Percentiles rank a stretch among this genome's conserved stretches.
Evolutionary conservation across 2,888 invertebrate species (phyloP).

Genomic region (Pristionchus maxplancki): DNA sequence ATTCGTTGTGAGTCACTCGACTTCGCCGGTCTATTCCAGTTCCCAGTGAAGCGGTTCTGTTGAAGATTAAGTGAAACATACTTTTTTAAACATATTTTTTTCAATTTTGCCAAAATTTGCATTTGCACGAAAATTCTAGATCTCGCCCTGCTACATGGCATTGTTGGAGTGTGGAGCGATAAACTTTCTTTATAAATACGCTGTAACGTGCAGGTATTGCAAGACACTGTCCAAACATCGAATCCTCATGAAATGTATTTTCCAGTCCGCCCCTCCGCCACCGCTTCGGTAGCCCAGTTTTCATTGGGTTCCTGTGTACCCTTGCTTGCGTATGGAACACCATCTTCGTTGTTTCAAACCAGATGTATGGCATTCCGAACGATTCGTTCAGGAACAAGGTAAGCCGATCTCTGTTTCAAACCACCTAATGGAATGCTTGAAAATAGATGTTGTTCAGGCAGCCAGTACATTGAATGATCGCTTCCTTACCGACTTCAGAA

Average conservation of each 20-base stretch:
- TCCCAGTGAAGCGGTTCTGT: not conserved
- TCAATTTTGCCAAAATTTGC: no score
- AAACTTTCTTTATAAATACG: slow-evolving; percentile 37
- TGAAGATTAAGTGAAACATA: not conserved
- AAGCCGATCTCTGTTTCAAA: no score
- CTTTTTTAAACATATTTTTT: no score
- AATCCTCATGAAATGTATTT: not conserved
- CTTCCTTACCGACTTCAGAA: not conserved
- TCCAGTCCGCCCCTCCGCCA: not conserved
- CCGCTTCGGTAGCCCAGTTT: not conserved
- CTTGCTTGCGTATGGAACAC: not conserved
- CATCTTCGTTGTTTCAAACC: not conserved
- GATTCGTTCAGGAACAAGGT: not conserved
- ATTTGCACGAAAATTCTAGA: no score
- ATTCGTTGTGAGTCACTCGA: not conserved
- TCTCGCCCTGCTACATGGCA: slow-evolving; percentile 9
- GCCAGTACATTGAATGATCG: not conserved
- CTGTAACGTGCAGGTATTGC: slow-evolving; percentile 4
- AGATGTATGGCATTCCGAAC: not conserved
- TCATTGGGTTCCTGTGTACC: not conserved
- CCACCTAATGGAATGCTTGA: not conserved
- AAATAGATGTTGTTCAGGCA: not conserved
- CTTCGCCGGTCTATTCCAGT: no score
- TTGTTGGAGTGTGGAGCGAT: not conserved
- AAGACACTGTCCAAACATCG: no score